Conservation (phyloP, 2,888 invertebrate species). For the Molanna angustata region DNA sequence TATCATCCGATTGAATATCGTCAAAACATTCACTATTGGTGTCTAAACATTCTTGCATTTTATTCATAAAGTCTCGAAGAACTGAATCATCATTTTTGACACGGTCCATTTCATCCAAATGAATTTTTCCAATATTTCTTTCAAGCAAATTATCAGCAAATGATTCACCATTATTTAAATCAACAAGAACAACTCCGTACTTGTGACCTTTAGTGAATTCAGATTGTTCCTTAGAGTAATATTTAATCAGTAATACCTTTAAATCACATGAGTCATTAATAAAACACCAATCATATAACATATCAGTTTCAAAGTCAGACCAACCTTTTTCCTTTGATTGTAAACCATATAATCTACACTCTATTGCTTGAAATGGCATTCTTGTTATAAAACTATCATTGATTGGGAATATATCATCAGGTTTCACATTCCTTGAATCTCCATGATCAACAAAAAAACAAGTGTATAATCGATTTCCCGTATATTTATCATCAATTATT, state of each 20-base stretch:
- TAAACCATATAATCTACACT: constrained; percentile 58
- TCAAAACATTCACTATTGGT: not conserved
- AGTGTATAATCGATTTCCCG: constrained; percentile 41
- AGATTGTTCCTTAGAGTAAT: constrained; percentile 43
- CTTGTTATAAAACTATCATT: constrained; percentile 49
- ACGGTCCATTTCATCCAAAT: constrained; percentile 30
- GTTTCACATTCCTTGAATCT: constrained; percentile 48
- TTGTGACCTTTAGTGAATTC: constrained; percentile 46
- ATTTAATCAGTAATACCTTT: constrained; percentile 48
- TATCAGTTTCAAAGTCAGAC: constrained; percentile 53
- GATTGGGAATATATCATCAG: constrained; percentile 47
- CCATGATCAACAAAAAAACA: constrained; percentile 65
- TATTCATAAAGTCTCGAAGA: not conserved
- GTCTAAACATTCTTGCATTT: too few relatives aligned
- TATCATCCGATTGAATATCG: not conserved
- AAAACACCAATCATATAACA: constrained; percentile 49
- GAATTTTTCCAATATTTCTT: constrained; percentile 45
- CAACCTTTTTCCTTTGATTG: constrained; percentile 49
- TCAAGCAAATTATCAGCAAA: constrained; percentile 53
- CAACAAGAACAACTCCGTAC: constrained; percentile 52
- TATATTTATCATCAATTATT: constrained; percentile 37
- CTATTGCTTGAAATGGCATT: constrained; percentile 64
- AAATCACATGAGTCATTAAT: constrained; percentile 42
- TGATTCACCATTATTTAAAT: constrained; percentile 45
- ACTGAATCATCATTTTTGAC: constrained; percentile 33